Percentiles rank a stretch among this genome's conserved stretches.
These are phyloP conservation scores for Oenanthe oenanthe DNA, from an alignment of 2,113 vertebrate genomes.

Conservation along the genomic window DNA sequence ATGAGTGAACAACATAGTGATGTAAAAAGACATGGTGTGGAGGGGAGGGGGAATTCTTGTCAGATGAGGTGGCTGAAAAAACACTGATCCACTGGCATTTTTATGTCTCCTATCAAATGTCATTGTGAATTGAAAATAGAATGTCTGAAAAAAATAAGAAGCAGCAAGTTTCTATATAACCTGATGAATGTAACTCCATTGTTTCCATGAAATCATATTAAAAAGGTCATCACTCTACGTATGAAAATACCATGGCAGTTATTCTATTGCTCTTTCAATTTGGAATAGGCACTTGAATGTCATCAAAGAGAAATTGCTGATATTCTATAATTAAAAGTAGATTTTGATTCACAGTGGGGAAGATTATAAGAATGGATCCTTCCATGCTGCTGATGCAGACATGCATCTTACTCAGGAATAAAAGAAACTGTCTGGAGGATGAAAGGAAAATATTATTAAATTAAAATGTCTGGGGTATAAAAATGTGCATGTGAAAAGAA, in stretches of 20 bases:
- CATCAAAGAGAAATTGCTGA: slow-evolving; percentile 31
- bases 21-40: not conserved
- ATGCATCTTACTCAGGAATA: not conserved
- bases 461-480: slow-evolving; percentile 32
- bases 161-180: slow-evolving; percentile 31
- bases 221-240: slow-evolving; percentile 53
- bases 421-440: slow-evolving; percentile 35
- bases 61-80: not conserved
- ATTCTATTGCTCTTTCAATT: slow-evolving; percentile 52
- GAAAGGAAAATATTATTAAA: slow-evolving; percentile 11
- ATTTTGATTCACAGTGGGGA: slow-evolving; percentile 15
- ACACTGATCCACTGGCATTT: slow-evolving; percentile 40
- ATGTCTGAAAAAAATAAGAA: slow-evolving; percentile 33
- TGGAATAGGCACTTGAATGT: slow-evolving; percentile 45
- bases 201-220: slow-evolving; percentile 54
- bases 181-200: slow-evolving; percentile 53
- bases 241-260: slow-evolving; percentile 58
- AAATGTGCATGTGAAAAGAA: slow-evolving; percentile 35
- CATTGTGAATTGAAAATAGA: slow-evolving; percentile 48
- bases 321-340: slow-evolving; percentile 62
- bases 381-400: not conserved
- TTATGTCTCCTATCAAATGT: slow-evolving; percentile 70
- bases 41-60: not conserved
- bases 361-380: not conserved
- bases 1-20: slow-evolving; percentile 44